These are phyloP conservation scores for Brachypterus glaber DNA, from an alignment of 2,888 invertebrate genomes.

Conservation along the genomic window DNA sequence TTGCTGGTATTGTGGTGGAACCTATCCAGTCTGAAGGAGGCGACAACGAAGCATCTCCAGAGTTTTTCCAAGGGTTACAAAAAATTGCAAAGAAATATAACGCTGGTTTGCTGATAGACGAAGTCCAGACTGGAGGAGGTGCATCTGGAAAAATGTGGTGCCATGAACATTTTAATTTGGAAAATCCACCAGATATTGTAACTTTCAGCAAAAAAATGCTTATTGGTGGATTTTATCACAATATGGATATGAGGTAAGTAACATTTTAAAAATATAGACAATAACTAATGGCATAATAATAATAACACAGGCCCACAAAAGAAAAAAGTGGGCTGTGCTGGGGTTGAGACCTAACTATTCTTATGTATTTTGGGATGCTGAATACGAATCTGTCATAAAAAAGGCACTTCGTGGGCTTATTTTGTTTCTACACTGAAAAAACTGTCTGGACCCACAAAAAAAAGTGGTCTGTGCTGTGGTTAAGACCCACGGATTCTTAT, in stretches of 20 bases:
- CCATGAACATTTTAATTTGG: conserved; percentile 84
- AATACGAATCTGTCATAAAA: too few species aligned
- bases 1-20: conserved; percentile 88
- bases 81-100: conserved; percentile 68
- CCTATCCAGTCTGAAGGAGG: conserved; percentile 98
- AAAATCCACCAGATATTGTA: conserved; percentile 81
- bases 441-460: too few species aligned
- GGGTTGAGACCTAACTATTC: too few species aligned
- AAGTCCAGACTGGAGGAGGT: conserved; percentile 97
- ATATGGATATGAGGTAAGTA: conserved; percentile 58
- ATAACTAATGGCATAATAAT: too few species aligned
- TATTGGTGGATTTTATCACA: conserved; percentile 87
- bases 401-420: too few species aligned
- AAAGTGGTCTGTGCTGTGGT: too few species aligned
- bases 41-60: conserved; percentile 85
- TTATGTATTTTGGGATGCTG: too few species aligned
- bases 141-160: conserved; percentile 99
- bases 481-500: too few species aligned
- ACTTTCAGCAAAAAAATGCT: conserved; percentile 99
- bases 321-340: too few species aligned
- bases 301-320: too few species aligned
- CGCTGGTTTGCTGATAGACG: conserved; percentile 81
- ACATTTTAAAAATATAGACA: too few species aligned
- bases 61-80: conserved; percentile 82
- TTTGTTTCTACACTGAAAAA: too few species aligned